Base-by-base conservation (phyloP, 2,113 vertebrate genomes). In the Callorhinus ursinus region DNA sequence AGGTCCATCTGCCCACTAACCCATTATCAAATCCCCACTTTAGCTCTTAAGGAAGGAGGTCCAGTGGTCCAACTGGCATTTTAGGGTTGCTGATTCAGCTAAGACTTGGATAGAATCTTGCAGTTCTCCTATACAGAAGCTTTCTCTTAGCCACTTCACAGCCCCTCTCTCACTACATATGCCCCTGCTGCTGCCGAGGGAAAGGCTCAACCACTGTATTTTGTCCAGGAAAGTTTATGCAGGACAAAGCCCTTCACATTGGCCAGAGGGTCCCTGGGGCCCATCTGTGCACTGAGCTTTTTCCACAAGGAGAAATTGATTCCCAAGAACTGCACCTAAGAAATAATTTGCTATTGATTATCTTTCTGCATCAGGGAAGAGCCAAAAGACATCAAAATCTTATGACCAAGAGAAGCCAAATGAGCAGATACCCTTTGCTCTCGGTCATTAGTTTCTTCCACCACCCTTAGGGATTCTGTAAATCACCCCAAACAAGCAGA, bases 301-400 rank as follows among this genome's bases (percentile, higher is more conserved):
- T 89, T 97, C 24, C 63, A 55, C 46, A 71, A 76, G 4, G 63
- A 96, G 67, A n/a, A 97, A 93, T 39, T 90, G 81, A 96, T 97
- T 96, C 83, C 82, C 49, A 97, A 95, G 76, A 88, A 85, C 46
- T 83, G 4, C 31, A 90, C 19, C 57, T 71, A n/a, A 82, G 76
- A 83, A 85, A 53, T 46, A 96, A 92, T 81, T 95, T 88, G 12
- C 4, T 97, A 93, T 92, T 53, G 96, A 96, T 93, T 91, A 80
- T 55, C 33, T 93, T 96, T 24, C 51, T 72, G 76, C 24, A 46
- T 14, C 84, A 92, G 85, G 33, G 12, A 95, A 91, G 16, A 81
- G 39, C 57, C 46, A 95, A 97, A 96, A 91, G 63, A 96, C 13
- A 74, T 94, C 88, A 87, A 91, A 89, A 83, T 92, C 69, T 95